Percentiles rank a stretch among this genome's conserved stretches.
phyloP scores from a whole-genome alignment of 2,797 vertebrate species.

The Lepus townsendii region DNA sequence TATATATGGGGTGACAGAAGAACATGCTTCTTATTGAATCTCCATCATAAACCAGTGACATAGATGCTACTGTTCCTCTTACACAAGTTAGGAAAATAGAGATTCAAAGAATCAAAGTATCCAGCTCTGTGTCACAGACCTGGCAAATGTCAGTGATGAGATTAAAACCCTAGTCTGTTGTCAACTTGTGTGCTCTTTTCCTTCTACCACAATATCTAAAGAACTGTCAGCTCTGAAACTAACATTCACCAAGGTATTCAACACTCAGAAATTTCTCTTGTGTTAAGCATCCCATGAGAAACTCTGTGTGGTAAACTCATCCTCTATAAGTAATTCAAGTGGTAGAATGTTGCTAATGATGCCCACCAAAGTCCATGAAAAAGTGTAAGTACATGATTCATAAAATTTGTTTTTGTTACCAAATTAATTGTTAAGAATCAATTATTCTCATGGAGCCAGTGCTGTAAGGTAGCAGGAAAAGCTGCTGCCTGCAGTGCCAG shows the following conservation, averaged over 20 bases:
- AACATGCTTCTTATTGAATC: not conserved
- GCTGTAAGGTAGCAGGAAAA: no score
- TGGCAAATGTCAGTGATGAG: not conserved
- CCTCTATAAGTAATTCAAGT: not conserved
- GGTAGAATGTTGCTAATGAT: not conserved
- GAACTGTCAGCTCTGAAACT: not conserved
- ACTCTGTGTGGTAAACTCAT: not conserved
- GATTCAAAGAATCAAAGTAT: not conserved
- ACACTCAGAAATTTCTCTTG: not conserved
- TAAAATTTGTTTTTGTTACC: not conserved
- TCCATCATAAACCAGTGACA: not conserved
- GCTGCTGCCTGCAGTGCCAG: no score
- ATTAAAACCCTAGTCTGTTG: constrained; percentile 28
- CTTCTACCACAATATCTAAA: not conserved
- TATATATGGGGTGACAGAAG: not conserved
- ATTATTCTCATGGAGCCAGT: not conserved
- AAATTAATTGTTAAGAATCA: not conserved
- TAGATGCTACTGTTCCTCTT: not conserved
- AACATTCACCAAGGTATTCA: not conserved
- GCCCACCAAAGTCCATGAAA: not conserved
- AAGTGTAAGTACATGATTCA: not conserved
- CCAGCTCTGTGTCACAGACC: not conserved
- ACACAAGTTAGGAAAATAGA: not conserved
- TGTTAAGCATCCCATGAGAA: not conserved
- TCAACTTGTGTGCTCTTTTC: not conserved